phyloP scores from a whole-genome alignment of 2,888 invertebrate genomes.

The Drosophila atripex region DNA sequence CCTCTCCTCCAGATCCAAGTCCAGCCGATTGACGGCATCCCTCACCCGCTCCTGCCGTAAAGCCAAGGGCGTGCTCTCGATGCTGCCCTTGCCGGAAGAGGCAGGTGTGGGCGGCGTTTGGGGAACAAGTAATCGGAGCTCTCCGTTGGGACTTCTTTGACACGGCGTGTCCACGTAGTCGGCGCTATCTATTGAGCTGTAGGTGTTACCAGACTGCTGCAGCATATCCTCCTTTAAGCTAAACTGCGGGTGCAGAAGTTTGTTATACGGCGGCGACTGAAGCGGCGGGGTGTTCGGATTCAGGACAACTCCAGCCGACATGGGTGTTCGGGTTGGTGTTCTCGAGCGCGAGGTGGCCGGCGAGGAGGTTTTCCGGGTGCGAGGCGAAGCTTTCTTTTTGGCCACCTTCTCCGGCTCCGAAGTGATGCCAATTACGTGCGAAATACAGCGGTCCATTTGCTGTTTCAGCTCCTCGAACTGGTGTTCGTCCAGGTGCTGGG shows the following conservation, averaged over 20 bases:
- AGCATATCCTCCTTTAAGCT: constrained; percentile 83
- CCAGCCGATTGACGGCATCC: constrained; percentile 86
- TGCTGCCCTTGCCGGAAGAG: constrained; percentile 30
- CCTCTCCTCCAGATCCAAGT: constrained; percentile 87
- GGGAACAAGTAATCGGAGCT: constrained; percentile 81
- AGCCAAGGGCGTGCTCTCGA: constrained; percentile 79
- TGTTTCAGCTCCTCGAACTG: constrained; percentile 92
- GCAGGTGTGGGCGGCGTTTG: constrained; percentile 58
- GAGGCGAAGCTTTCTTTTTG: constrained; percentile 83
- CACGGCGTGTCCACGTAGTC: constrained; percentile 71
- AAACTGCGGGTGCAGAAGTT: constrained; percentile 82
- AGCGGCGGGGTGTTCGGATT: constrained; percentile 71
- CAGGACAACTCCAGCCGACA: constrained; percentile 83
- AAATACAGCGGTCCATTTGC: constrained; percentile 93
- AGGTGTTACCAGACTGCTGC: constrained; percentile 61
- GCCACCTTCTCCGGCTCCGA: constrained; percentile 83
- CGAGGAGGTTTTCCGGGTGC: constrained; percentile 83
- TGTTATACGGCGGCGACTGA: constrained; percentile 80
- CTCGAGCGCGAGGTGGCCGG: constrained; percentile 82
- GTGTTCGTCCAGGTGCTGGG: constrained; percentile 89
- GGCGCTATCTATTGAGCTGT: constrained; percentile 75
- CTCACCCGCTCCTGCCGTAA: constrained; percentile 85
- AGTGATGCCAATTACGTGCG: constrained; percentile 91
- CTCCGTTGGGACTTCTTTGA: constrained; percentile 53
- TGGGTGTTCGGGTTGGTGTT: constrained; percentile 84